Base-by-base conservation (phyloP, 2,797 vertebrate genomes). In the Phoebastria nigripes region DNA sequence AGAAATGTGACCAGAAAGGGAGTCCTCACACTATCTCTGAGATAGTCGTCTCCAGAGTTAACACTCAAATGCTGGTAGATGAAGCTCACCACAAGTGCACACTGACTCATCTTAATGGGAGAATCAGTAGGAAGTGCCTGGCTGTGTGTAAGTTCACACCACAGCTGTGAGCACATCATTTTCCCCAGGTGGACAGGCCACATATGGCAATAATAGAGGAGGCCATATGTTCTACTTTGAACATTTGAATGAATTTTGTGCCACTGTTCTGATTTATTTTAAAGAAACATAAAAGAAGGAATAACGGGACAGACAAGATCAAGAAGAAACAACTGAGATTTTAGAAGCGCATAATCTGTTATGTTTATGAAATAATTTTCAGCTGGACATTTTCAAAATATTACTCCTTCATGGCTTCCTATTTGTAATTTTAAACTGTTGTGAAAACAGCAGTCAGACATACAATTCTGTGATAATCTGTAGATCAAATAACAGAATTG, bases 321-420 rank as follows among this genome's bases (percentile, higher is more conserved):
- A 70, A 41, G 25, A 77, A 33, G 28, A 80, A 77, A 33, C 2
- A 25, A 33, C 0, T 15, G 26, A 80, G 12, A 66, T 65, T 63
- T 70, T 33, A 70, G 12, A 66, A 62, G 5, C 0, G 2, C 3
- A 1, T 19, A 15, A 26, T 33, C 8, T 70, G 2, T 25, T 42
- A 54, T 31, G 17, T 1, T 67, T 56, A 51, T 25, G 11, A 63
- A 82, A 76, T 58, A 31, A 42, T 62, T 67, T 26, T 72, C 42
- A 62, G 11, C 8, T 56, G 9, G 5, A 7, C 4, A 21, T 66
- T 90, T 77, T 51, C 25, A 62, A 86, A 62, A 44, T 35, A 26
- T 33, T 62, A 5, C 4, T 72, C 6, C 15, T 74, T 51, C 5
- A 11, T 8, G 12, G 14, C 3, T 46, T 47, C 31, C 9, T 49